phyloP scores from a whole-genome alignment of 2,113 vertebrate species.

The Eulemur macaco region DNA sequence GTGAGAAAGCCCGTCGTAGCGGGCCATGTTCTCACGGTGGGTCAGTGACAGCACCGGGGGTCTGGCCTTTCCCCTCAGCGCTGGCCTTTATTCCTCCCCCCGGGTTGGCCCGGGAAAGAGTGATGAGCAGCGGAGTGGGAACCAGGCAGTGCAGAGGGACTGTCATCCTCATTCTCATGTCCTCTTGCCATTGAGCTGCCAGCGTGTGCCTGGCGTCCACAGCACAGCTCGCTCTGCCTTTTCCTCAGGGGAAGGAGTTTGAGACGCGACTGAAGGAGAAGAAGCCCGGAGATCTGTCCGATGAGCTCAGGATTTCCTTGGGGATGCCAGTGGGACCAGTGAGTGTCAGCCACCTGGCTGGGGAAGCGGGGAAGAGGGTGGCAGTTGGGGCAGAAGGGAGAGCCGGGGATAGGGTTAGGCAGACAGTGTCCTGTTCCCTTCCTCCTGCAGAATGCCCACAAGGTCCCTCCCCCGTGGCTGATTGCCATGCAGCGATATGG shows the following conservation, averaged over 20 bases:
- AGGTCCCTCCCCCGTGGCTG: constrained; percentile 94
- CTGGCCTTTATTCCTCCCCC: background rate
- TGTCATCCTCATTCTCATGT: background rate
- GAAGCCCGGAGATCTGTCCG: constrained; percentile 94
- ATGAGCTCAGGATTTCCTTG: constrained; percentile 92
- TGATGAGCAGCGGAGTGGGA: background rate
- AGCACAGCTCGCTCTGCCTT: background rate
- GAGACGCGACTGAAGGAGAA: constrained; percentile 96
- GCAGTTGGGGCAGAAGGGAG: background rate
- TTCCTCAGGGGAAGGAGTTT: constrained; percentile 93
- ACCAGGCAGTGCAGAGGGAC: background rate
- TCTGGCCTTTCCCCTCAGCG: background rate
- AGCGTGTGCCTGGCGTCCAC: background rate
- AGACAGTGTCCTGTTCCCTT: background rate
- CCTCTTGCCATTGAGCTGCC: background rate
- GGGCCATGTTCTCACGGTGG: background rate
- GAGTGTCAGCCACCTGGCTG: constrained; percentile 67
- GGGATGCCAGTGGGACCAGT: constrained; percentile 96
- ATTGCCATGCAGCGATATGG: constrained; percentile 96
- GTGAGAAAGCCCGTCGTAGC: background rate
- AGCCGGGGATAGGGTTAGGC: background rate
- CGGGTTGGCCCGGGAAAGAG: background rate
- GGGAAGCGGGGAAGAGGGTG: background rate
- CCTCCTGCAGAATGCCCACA: constrained; percentile 90
- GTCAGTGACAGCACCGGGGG: background rate